Percentiles rank a stretch among this genome's conserved stretches.
Evolutionary conservation across 2,888 invertebrate genomes (phyloP).

Genomic region (Alviniconcha strummeri): DNA sequence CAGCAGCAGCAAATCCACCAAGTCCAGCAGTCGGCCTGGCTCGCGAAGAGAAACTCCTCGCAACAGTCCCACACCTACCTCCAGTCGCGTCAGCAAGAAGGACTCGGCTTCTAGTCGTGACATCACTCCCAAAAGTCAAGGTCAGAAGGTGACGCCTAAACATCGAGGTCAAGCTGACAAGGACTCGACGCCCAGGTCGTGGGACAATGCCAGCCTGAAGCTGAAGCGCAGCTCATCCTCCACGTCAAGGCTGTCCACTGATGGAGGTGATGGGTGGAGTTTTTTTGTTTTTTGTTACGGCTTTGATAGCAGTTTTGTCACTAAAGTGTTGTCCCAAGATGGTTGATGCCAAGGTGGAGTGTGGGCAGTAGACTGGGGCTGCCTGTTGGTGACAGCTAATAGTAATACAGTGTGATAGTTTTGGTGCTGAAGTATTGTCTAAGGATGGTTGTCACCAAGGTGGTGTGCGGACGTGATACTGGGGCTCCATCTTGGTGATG

Average conservation of each 20-base stretch:
- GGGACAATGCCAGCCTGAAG: neutral
- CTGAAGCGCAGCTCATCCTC: constrained; percentile 23
- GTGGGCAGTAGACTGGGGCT: too few species aligned
- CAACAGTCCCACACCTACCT: constrained; percentile 40
- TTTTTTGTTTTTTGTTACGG: neutral
- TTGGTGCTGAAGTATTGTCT: too few species aligned
- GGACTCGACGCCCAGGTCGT: constrained; percentile 25
- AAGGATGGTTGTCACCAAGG: too few species aligned
- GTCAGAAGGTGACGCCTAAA: constrained; percentile 9
- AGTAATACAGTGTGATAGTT: too few species aligned
- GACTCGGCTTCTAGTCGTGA: neutral
- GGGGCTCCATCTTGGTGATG: too few species aligned
- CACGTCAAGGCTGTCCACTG: constrained; percentile 18
- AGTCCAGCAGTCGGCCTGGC: constrained; percentile 35
- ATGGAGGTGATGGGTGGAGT: constrained; percentile 16
- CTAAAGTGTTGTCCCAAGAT: too few species aligned
- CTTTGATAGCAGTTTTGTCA: too few species aligned
- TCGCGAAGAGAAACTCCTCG: constrained; percentile 59
- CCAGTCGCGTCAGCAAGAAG: constrained; percentile 16
- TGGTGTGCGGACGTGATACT: too few species aligned
- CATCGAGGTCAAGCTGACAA: constrained; percentile 16
- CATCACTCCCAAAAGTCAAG: neutral
- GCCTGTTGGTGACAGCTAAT: too few species aligned
- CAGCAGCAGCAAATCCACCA: constrained; percentile 11
- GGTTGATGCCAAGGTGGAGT: too few species aligned